A percentile compares a stretch with the other conserved stretches of the same genome.
These are phyloP conservation scores for Microchirus variegatus DNA, from an alignment of 2,797 vertebrate genomes.

Conservation along the genomic window DNA sequence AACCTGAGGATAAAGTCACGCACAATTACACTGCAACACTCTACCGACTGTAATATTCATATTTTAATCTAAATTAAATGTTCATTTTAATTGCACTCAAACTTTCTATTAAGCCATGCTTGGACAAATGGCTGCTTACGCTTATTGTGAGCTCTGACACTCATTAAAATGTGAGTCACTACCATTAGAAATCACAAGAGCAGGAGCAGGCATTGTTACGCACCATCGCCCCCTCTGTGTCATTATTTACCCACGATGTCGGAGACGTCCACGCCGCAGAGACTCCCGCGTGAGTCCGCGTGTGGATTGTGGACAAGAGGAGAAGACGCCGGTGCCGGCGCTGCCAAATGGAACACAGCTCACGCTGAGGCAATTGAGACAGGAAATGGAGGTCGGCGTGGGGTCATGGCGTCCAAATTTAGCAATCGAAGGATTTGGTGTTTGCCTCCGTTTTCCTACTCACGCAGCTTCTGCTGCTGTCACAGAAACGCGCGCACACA, in stretches of 20 bases:
- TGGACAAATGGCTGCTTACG: constrained; percentile 11
- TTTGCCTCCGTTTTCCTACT: constrained; percentile 60
- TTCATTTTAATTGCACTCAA: constrained; percentile 15
- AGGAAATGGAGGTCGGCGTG: constrained; percentile 75
- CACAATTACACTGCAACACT: not conserved
- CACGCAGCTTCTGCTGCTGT: constrained; percentile 37
- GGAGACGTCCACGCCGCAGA: constrained; percentile 36
- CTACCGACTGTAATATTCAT: constrained; percentile 11
- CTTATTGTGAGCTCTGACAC: constrained; percentile 10
- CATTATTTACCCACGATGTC: constrained; percentile 60
- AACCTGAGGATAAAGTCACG: constrained; percentile 22
- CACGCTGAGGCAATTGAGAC: constrained; percentile 75
- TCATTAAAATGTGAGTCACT: constrained; percentile 34
- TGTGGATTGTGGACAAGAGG: constrained; percentile 43
- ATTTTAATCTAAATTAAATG: constrained; percentile 31
- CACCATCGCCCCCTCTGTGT: constrained; percentile 25
- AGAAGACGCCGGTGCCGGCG: constrained; percentile 38
- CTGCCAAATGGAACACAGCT: constrained; percentile 64
- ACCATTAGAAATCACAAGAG: constrained; percentile 31
- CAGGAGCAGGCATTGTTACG: constrained; percentile 19
- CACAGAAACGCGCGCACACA: no score
- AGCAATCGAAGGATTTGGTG: constrained; percentile 64
- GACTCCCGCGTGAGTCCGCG: constrained; percentile 52
- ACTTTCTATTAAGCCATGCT: constrained; percentile 15
- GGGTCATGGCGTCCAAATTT: constrained; percentile 69